Evolutionary conservation across 92 coral and sea anemone genomes (phyloP).

Genomic region (Hydrozoanthus gracilis): DNA sequence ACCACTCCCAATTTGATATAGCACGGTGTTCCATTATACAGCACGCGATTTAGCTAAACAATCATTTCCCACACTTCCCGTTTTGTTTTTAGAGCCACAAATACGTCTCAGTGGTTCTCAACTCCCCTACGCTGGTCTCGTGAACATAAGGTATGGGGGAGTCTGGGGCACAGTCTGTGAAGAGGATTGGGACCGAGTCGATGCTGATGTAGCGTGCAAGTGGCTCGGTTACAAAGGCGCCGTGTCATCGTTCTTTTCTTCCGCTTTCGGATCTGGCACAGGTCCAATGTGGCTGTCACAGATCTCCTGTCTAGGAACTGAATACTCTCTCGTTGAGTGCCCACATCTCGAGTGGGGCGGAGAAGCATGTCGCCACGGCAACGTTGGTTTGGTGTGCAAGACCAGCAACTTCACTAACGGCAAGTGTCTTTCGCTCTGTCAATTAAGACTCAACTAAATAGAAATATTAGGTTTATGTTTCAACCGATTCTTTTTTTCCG

Average conservation of each 20-base stretch:
- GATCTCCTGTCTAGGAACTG: constrained; percentile 24
- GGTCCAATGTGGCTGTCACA: constrained; percentile 31
- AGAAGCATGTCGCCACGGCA: neutral
- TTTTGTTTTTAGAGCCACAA: neutral
- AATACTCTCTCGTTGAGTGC: neutral
- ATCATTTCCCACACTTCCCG: too few relatives aligned
- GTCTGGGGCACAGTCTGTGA: constrained; percentile 44
- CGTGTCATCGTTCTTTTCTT: constrained; percentile 5
- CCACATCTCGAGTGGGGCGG: constrained; percentile 18
- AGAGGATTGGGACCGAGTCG: constrained; percentile 34
- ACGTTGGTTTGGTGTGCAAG: constrained; percentile 15
- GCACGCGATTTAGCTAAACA: too few relatives aligned
- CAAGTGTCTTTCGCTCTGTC: neutral
- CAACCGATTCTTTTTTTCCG: too few relatives aligned
- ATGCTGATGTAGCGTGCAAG: constrained; percentile 31
- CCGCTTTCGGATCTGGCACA: neutral
- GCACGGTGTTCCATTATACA: too few relatives aligned
- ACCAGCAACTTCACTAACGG: constrained; percentile 23
- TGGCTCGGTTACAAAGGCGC: constrained; percentile 33
- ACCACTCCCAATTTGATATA: too few relatives aligned
- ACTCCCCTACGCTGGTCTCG: constrained; percentile 2
- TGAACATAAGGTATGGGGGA: constrained; percentile 11
- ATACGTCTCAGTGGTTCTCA: neutral
- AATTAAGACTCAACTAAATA: too few relatives aligned
- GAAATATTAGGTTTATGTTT: too few relatives aligned